Percentiles rank a stretch among this genome's conserved stretches.
phyloP scores from a whole-genome alignment of 1,140 invertebrate genomes.

The Sinella curviseta region DNA sequence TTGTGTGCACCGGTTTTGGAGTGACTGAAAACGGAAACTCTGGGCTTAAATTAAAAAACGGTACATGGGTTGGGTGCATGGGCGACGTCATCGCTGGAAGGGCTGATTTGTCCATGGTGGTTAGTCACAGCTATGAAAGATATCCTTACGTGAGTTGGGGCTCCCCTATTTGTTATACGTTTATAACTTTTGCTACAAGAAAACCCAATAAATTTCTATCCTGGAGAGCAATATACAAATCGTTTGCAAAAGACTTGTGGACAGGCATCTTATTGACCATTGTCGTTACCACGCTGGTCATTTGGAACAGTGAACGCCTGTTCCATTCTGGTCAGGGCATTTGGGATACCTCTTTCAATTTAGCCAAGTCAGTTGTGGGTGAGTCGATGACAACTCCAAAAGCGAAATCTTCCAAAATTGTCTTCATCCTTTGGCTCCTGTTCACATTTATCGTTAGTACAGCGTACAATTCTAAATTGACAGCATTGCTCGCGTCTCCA shows the following conservation, averaged over 20 bases:
- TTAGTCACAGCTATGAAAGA: background rate
- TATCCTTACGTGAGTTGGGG: background rate
- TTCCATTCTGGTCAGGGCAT: background rate
- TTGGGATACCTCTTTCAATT: background rate
- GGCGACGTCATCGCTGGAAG: background rate
- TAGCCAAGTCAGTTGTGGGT: background rate
- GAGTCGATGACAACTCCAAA: background rate
- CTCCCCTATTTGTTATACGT: background rate
- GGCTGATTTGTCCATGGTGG: background rate
- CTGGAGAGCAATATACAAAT: constrained; percentile 8
- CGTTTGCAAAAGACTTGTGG: background rate
- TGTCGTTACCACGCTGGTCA: background rate
- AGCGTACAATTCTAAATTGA: background rate
- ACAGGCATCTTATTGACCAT: background rate
- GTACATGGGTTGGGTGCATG: constrained; percentile 1
- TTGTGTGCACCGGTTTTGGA: background rate
- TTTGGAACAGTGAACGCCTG: background rate
- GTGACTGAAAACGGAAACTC: background rate
- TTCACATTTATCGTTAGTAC: background rate
- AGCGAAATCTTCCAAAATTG: background rate
- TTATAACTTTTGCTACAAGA: background rate
- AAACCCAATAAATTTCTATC: background rate
- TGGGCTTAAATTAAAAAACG: background rate
- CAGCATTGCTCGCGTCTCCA: background rate
- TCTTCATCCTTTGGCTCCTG: background rate